Evolutionary conservation across 2,113 vertebrate genomes (phyloP).

Genomic region (Menura novaehollandiae): DNA sequence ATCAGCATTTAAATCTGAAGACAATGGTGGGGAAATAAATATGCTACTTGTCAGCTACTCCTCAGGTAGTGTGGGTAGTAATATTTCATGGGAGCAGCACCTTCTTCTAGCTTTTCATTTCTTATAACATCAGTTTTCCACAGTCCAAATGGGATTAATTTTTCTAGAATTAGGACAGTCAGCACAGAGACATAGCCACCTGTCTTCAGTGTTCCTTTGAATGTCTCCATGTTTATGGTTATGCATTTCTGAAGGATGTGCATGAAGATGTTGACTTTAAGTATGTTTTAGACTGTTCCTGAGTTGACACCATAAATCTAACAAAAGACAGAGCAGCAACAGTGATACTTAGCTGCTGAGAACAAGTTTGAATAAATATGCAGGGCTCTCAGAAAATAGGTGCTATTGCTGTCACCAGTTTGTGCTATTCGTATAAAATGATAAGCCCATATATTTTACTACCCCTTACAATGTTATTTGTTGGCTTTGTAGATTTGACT

Average conservation of each 20-base stretch:
- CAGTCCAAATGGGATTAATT: not conserved
- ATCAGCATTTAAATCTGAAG: not conserved
- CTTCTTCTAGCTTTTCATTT: not conserved
- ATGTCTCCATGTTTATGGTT: not conserved
- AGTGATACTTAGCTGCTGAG: not conserved
- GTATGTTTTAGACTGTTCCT: not conserved
- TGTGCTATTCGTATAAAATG: not conserved
- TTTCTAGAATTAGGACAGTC: not conserved
- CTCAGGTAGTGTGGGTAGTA: not conserved
- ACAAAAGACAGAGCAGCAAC: not conserved
- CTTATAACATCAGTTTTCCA: not conserved
- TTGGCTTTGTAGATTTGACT: slow-evolving; percentile 26
- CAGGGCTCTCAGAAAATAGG: not conserved
- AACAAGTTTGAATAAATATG: not conserved
- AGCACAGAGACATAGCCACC: not conserved
- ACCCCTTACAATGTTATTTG: not conserved
- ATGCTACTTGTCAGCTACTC: not conserved
- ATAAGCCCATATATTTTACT: not conserved
- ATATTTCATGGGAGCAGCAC: not conserved
- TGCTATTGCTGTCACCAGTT: not conserved
- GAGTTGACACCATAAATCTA: not conserved
- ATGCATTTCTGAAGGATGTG: not conserved
- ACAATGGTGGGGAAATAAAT: not conserved
- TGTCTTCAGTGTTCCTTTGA: not conserved
- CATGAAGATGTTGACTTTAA: not conserved